These are phyloP conservation scores for Blennius ocellaris DNA, from an alignment of 2,113 vertebrate species.

Conservation along the genomic window DNA sequence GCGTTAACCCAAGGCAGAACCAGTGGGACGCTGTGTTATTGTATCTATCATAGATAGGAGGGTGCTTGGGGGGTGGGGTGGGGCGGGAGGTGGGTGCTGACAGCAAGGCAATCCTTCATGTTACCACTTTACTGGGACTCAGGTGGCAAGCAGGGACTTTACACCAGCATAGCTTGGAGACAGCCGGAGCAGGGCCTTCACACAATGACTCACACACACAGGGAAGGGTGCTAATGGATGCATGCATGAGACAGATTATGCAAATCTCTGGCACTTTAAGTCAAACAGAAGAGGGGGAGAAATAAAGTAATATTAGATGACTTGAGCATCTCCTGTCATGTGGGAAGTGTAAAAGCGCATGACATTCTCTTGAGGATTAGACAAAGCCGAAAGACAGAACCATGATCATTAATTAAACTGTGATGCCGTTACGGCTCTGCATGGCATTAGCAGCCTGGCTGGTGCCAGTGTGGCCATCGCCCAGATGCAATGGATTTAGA, in stretches of 20 bases:
- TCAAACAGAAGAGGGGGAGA: slow-evolving; percentile 7
- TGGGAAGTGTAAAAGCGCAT: slow-evolving; percentile 49
- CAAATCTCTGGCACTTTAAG: slow-evolving; percentile 42
- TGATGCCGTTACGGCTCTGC: slow-evolving; percentile 41
- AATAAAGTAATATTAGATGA: slow-evolving; percentile 36
- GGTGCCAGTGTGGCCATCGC: slow-evolving; percentile 51
- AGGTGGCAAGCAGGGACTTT: slow-evolving; percentile 43
- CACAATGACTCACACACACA: slow-evolving; percentile 29
- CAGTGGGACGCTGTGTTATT: slow-evolving; percentile 44
- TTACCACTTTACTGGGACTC: slow-evolving; percentile 40
- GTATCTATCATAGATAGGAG: slow-evolving; percentile 61
- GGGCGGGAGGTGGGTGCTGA: slow-evolving; percentile 10
- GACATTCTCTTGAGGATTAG: slow-evolving; percentile 52
- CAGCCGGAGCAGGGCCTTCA: slow-evolving; percentile 13
- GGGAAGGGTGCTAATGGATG: slow-evolving; percentile 41
- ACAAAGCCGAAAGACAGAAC: slow-evolving; percentile 60
- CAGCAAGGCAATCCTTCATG: slow-evolving; percentile 51
- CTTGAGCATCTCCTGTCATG: slow-evolving; percentile 46
- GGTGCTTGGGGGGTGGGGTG: slow-evolving; percentile 3
- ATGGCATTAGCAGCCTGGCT: slow-evolving; percentile 45
- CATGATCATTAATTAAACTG: slow-evolving; percentile 62
- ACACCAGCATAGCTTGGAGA: slow-evolving; percentile 9
- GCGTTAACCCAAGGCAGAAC: slow-evolving; percentile 40
- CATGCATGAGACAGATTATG: slow-evolving; percentile 44
- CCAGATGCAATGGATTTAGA: slow-evolving; percentile 47